Conservation (phyloP, 2,113 vertebrate genomes). For the Lonchura striata region DNA sequence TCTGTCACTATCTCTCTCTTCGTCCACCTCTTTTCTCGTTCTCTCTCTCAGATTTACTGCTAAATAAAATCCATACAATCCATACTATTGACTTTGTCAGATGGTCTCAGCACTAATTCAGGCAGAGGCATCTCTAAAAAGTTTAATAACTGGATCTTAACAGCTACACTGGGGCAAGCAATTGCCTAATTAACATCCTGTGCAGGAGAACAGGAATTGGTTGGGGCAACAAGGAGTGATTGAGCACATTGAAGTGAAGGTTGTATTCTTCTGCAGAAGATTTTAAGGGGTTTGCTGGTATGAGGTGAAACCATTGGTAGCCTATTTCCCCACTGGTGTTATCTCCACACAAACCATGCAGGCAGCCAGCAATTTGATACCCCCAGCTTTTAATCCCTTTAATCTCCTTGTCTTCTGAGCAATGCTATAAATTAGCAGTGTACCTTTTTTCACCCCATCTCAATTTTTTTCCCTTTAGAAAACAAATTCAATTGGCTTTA, state of each 20-base stretch:
- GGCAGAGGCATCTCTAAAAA: not conserved
- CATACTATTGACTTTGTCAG: not conserved
- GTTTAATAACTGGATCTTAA: not conserved
- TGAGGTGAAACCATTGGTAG: not conserved
- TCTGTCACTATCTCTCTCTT: not conserved
- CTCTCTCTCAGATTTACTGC: not conserved
- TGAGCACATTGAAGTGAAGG: not conserved
- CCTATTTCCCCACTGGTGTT: fast-evolving
- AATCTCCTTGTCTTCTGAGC: not conserved
- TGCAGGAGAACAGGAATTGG: fast-evolving
- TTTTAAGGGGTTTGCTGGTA: not conserved
- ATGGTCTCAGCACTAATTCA: not conserved
- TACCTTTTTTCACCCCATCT: not conserved
- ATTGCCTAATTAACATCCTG: not conserved
- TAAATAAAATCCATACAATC: not conserved
- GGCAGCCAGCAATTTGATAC: not conserved
- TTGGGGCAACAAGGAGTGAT: not conserved
- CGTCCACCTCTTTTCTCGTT: not conserved
- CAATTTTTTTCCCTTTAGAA: not conserved
- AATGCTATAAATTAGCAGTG: not conserved
- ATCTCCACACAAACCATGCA: fast-evolving
- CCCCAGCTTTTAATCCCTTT: not conserved
- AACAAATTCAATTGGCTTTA: not conserved
- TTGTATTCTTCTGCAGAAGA: not conserved
- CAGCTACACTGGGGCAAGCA: not conserved